Conservation (phyloP, 2,888 invertebrate genomes). For the Oxytorus armatus region DNA sequence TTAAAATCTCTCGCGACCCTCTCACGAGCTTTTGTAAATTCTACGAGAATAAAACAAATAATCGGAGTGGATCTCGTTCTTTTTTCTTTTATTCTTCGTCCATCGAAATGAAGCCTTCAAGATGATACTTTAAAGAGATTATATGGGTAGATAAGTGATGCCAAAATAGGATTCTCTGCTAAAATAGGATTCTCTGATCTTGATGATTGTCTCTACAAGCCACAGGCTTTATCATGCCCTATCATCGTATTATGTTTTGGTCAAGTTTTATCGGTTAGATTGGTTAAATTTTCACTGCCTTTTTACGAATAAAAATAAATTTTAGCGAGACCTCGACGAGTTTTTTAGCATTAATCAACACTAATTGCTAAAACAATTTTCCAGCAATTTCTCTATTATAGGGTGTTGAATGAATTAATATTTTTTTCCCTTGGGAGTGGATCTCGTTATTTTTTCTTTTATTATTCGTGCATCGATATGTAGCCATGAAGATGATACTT, state of each 20-base stretch:
- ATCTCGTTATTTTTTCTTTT: too few relatives aligned
- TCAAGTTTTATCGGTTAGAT: background rate
- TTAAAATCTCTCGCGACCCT: conserved; percentile 41
- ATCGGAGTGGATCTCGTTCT: conserved; percentile 33
- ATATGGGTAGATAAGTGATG: background rate
- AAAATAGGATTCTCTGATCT: conserved; percentile 13
- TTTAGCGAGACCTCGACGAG: background rate
- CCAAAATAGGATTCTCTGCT: conserved; percentile 21
- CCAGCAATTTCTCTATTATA: too few relatives aligned
- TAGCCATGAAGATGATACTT: too few relatives aligned
- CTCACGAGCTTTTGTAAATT: conserved; percentile 8
- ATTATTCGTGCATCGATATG: too few relatives aligned
- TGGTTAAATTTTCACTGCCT: background rate
- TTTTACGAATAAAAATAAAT: background rate
- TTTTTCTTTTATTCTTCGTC: conserved; percentile 26
- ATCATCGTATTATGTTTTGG: background rate
- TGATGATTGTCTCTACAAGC: conserved; percentile 15
- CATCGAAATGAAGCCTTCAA: background rate
- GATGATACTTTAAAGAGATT: background rate
- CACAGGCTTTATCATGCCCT: background rate
- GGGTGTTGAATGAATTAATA: too few relatives aligned
- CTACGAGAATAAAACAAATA: conserved; percentile 56
- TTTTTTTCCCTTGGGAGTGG: too few relatives aligned
- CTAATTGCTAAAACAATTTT: too few relatives aligned
- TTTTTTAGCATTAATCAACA: background rate